These are phyloP conservation scores for Okapia johnstoni DNA, from an alignment of 2,113 vertebrate genomes.

Conservation along the genomic window DNA sequence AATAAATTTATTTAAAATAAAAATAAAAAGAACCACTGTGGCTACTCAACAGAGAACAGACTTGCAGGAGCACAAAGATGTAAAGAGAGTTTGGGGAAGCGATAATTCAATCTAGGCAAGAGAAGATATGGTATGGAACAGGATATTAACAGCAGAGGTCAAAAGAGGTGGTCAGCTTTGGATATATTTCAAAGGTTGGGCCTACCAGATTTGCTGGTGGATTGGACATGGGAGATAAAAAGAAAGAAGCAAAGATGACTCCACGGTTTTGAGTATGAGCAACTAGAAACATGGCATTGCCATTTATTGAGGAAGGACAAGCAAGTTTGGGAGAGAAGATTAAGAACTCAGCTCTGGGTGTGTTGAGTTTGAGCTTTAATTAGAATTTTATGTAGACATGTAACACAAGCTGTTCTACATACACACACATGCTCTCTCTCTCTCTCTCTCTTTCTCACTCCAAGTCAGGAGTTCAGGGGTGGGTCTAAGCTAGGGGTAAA, in stretches of 20 bases:
- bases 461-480: neutral
- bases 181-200: neutral
- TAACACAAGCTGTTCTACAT: conserved; percentile 35
- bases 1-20: neutral
- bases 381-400: conserved; percentile 3
- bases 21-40: neutral
- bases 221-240: neutral
- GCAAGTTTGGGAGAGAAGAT: neutral
- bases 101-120: neutral
- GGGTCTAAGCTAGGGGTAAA: neutral
- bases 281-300: conserved; percentile 35
- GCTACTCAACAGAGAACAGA: neutral
- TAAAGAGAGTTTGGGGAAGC: neutral
- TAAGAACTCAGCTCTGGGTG: neutral
- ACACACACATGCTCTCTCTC: neutral
- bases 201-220: neutral
- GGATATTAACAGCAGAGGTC: neutral
- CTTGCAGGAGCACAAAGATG: neutral
- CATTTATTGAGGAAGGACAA: conserved; percentile 23
- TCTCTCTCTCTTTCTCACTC: neutral
- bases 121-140: neutral
- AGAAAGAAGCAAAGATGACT: neutral
- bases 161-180: neutral
- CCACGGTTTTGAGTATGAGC: neutral
- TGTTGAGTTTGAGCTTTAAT: neutral